Percentiles rank a stretch among this genome's conserved stretches.
phyloP scores from a whole-genome alignment of 2,113 vertebrate genomes.

The Mirounga angustirostris region DNA sequence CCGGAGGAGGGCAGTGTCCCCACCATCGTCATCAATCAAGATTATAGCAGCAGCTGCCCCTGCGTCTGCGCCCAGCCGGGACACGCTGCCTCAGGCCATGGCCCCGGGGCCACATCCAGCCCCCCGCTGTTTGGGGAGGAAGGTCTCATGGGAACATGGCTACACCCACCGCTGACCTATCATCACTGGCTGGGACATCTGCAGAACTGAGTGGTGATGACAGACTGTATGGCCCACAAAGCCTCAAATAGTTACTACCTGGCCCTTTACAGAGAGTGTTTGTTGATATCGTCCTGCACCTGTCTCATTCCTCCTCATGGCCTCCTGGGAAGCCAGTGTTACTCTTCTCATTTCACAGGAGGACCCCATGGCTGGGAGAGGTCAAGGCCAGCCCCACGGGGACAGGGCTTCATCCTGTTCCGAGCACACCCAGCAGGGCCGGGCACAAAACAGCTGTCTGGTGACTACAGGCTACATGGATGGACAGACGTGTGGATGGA shows the following conservation, averaged over 20 bases:
- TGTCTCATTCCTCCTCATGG: too few relatives aligned
- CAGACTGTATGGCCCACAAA: accelerated
- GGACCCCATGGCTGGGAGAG: background rate
- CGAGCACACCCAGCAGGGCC: accelerated
- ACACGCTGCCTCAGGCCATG: background rate
- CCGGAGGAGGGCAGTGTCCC: accelerated
- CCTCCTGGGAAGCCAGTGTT: accelerated
- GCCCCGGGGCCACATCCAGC: accelerated
- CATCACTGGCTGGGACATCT: accelerated
- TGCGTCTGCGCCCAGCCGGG: accelerated
- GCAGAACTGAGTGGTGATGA: background rate
- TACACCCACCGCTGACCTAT: background rate
- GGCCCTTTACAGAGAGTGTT: background rate
- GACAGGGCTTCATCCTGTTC: too few relatives aligned
- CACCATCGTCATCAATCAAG: accelerated
- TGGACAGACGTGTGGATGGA: accelerated
- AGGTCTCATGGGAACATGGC: background rate
- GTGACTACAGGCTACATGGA: background rate
- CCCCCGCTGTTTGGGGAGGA: background rate
- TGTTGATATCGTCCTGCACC: accelerated
- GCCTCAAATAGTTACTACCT: background rate
- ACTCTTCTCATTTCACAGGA: background rate
- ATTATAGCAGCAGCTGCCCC: background rate
- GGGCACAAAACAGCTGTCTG: background rate
- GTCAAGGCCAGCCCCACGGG: background rate